Evolutionary conservation across 2,113 vertebrate species (phyloP).

Genomic region (Sylvia atricapilla): DNA sequence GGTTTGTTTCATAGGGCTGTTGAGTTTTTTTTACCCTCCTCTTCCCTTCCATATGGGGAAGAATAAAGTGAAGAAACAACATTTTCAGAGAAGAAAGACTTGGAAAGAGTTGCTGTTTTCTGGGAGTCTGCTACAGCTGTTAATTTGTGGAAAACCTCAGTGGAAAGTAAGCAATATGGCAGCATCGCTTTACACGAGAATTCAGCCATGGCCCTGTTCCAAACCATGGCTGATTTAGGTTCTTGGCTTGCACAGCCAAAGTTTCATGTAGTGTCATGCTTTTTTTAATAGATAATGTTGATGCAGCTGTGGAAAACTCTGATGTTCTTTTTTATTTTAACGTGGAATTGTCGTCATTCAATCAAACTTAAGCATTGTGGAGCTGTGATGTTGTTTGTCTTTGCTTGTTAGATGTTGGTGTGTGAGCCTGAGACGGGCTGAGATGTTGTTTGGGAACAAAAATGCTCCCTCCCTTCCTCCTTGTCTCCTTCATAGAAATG

Average conservation of each 20-base stretch:
- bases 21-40: not conserved
- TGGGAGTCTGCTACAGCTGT: slow-evolving; percentile 71
- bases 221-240: slow-evolving; percentile 54
- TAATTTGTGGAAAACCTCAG: slow-evolving; percentile 71
- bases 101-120: slow-evolving; percentile 61
- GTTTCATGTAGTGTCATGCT: slow-evolving; percentile 52
- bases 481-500: not conserved
- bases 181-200: slow-evolving; percentile 51
- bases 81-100: slow-evolving; percentile 71
- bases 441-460: slow-evolving; percentile 30
- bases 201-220: slow-evolving; percentile 61
- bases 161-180: slow-evolving; percentile 71
- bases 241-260: slow-evolving; percentile 34
- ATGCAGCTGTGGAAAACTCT: slow-evolving; percentile 69
- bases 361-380: not conserved
- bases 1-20: not conserved
- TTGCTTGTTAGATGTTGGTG: slow-evolving; percentile 48
- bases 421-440: not conserved
- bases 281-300: slow-evolving; percentile 63
- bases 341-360: slow-evolving; percentile 35
- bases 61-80: slow-evolving; percentile 50
- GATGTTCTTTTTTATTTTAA: slow-evolving; percentile 52
- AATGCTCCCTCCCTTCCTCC: not conserved
- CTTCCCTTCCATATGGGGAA: slow-evolving; percentile 52
- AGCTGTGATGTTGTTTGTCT: slow-evolving; percentile 53